These are phyloP conservation scores for Sebastes minor DNA, from an alignment of 2,797 vertebrate genomes.

Conservation along the genomic window DNA sequence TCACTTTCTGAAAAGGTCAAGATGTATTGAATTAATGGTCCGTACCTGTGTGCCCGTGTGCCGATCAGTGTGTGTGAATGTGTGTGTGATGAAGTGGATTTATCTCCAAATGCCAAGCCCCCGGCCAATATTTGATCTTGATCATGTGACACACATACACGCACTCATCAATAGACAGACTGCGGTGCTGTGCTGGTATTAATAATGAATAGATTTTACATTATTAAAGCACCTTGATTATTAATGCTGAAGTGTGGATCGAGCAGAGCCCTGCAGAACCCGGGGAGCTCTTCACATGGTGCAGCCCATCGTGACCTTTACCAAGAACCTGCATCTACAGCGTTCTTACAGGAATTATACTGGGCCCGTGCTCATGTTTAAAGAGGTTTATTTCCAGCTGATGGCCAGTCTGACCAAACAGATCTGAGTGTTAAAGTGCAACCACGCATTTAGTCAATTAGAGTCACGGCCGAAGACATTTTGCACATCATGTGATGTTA, in stretches of 20 bases:
- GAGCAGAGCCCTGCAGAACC: constrained; percentile 9
- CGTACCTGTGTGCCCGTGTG: neutral
- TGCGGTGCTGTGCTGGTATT: constrained; percentile 28
- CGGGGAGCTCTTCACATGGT: neutral
- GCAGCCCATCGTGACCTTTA: neutral
- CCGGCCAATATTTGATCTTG: constrained; percentile 42
- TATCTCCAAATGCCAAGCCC: constrained; percentile 56
- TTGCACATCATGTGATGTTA: neutral
- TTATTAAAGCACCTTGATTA: constrained; percentile 66
- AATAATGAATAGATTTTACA: constrained; percentile 67
- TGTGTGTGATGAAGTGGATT: constrained; percentile 31
- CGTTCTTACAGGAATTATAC: neutral
- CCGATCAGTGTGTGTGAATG: neutral
- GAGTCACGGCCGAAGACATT: neutral
- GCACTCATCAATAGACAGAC: constrained; percentile 23
- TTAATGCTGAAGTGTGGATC: constrained; percentile 48
- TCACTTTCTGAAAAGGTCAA: constrained; percentile 47
- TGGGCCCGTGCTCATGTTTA: neutral
- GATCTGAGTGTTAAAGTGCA: neutral
- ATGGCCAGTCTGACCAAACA: neutral
- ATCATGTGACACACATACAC: constrained; percentile 28
- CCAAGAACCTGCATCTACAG: neutral
- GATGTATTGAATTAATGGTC: constrained; percentile 39
- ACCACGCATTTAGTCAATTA: neutral
- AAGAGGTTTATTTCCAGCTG: neutral